These are phyloP conservation scores for Drosophila ogumai DNA, from an alignment of 1,140 invertebrate species.

Conservation along the genomic window DNA sequence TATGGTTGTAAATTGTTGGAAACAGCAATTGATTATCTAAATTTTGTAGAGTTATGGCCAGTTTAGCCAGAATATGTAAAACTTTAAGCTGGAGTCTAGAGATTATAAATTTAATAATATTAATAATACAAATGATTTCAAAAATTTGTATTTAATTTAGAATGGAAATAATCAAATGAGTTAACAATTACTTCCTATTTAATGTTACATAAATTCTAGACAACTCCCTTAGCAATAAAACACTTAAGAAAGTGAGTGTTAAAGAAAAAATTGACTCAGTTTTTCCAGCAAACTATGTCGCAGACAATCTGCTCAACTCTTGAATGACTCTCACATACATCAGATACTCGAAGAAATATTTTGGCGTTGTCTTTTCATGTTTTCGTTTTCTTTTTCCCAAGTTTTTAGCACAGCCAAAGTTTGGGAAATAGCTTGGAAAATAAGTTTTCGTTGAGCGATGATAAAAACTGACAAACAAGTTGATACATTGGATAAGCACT, in stretches of 20 bases:
- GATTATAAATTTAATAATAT: too few relatives aligned
- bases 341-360: constrained; percentile 16
- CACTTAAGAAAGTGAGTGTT: not conserved
- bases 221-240: not conserved
- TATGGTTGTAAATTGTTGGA: constrained; percentile 7
- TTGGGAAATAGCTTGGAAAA: constrained; percentile 33
- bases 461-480: constrained; percentile 41
- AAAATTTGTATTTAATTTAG: too few relatives aligned
- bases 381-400: not conserved
- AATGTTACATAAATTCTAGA: not conserved
- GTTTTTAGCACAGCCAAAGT: constrained; percentile 16
- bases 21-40: constrained; percentile 27
- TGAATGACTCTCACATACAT: constrained; percentile 8
- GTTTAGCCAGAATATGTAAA: not conserved
- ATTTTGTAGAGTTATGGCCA: not conserved
- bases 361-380: not conserved
- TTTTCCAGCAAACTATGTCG: constrained; percentile 10
- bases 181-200: not conserved
- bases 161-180: too few relatives aligned
- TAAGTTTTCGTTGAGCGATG: constrained; percentile 32
- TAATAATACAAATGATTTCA: too few relatives aligned
- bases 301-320: constrained; percentile 16
- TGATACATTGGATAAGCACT: constrained; percentile 40
- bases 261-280: not conserved
- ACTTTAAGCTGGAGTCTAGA: not conserved